These are phyloP conservation scores for Phymatocera aterrima DNA, from an alignment of 2,888 invertebrate genomes.

Conservation along the genomic window DNA sequence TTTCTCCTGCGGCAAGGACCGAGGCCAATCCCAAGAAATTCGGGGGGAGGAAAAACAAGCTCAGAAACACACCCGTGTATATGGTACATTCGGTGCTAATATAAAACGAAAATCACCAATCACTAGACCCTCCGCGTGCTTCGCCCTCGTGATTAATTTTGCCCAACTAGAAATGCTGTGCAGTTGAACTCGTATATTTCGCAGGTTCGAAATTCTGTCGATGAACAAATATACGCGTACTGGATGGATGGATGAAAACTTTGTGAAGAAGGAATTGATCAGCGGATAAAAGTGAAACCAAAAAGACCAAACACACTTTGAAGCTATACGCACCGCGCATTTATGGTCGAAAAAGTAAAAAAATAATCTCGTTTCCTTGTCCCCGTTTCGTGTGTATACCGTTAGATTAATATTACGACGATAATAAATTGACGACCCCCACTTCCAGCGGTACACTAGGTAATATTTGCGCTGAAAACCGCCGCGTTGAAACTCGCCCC, in stretches of 20 bases:
- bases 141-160: neutral
- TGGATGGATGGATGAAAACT: neutral
- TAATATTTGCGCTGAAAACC: conserved; percentile 31
- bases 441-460: no score
- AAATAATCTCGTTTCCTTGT: neutral
- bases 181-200: conserved; percentile 1
- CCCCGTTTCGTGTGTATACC: neutral
- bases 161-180: conserved; percentile 8
- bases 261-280: neutral
- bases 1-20: neutral
- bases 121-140: neutral
- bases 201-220: neutral
- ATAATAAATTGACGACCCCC: conserved; percentile 41
- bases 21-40: neutral
- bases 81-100: neutral
- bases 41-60: neutral
- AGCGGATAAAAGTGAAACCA: neutral
- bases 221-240: neutral
- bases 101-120: conserved; percentile 44
- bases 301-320: conserved; percentile 35
- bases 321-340: conserved; percentile 21
- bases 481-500: neutral
- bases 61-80: no score
- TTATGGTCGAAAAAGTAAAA: neutral
- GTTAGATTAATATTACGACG: neutral